A percentile compares a stretch with the other conserved stretches of the same genome.
phyloP scores from a whole-genome alignment of 2,797 vertebrate genomes.

The Intellagama lesueurii region DNA sequence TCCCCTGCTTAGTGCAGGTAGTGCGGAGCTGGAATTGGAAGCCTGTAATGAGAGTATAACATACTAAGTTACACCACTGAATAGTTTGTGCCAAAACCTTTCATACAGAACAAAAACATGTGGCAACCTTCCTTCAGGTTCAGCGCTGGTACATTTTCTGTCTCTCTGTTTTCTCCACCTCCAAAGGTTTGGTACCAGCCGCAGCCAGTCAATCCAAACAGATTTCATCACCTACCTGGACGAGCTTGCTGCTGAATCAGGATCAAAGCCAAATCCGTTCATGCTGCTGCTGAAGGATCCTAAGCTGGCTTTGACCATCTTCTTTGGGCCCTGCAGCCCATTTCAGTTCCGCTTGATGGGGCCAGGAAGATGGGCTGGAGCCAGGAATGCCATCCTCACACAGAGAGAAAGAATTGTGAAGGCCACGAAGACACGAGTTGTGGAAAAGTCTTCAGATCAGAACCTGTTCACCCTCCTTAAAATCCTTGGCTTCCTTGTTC shows the following conservation, averaged over 20 bases:
- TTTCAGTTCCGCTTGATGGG: constrained; percentile 86
- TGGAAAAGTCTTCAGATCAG: constrained; percentile 32
- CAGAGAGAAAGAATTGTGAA: constrained; percentile 80
- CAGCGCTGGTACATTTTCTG: not conserved
- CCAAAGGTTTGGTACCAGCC: constrained; percentile 70
- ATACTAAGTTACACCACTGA: not conserved
- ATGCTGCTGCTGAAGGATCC: constrained; percentile 81
- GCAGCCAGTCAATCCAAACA: constrained; percentile 77
- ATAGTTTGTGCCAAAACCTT: not conserved
- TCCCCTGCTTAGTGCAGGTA: not conserved
- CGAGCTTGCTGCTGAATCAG: constrained; percentile 79
- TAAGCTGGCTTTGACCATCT: constrained; percentile 72
- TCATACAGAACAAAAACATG: not conserved
- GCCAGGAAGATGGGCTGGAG: constrained; percentile 83
- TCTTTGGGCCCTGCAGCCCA: constrained; percentile 80
- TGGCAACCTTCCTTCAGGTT: no score
- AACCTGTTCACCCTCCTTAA: constrained; percentile 61
- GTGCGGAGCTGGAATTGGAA: not conserved
- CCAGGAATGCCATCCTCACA: constrained; percentile 83
- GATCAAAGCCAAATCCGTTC: constrained; percentile 74
- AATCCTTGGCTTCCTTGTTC: constrained; percentile 45
- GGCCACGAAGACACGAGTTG: constrained; percentile 79
- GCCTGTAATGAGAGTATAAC: not conserved
- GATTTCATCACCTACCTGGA: constrained; percentile 83
- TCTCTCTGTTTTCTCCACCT: not conserved